phyloP scores from a whole-genome alignment of 64 coral and sea anemone genomes.

The Porites australiensis region DNA sequence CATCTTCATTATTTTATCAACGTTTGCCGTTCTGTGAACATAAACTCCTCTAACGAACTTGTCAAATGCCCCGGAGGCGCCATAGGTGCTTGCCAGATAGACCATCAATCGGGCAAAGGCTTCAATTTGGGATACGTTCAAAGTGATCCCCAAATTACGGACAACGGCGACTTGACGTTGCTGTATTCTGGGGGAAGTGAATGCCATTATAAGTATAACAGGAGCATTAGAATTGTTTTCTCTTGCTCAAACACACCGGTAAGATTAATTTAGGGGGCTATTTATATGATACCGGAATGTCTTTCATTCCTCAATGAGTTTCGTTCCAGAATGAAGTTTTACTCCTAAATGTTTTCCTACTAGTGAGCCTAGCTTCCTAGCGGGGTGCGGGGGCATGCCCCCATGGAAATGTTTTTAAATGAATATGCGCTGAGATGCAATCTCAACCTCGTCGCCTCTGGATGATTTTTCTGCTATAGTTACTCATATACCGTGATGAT shows the following conservation, averaged over 20 bases:
- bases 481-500: too few species aligned
- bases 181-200: slow-evolving; percentile 79
- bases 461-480: too few species aligned
- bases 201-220: slow-evolving; percentile 81
- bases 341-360: too few species aligned
- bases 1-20: slow-evolving; percentile 98
- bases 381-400: too few species aligned
- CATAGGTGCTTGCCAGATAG: slow-evolving; percentile 87
- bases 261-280: background rate
- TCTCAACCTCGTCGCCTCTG: too few species aligned
- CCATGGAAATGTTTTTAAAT: too few species aligned
- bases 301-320: background rate
- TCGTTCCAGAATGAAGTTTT: too few species aligned
- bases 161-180: slow-evolving; percentile 41
- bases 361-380: too few species aligned
- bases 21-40: slow-evolving; percentile 75
- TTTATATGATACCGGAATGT: background rate
- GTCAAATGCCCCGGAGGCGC: slow-evolving; percentile 70
- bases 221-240: slow-evolving; percentile 89
- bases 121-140: slow-evolving; percentile 85
- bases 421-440: too few species aligned
- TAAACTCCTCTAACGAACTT: background rate
- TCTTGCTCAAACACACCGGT: slow-evolving; percentile 81
- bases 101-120: slow-evolving; percentile 46
- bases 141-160: slow-evolving; percentile 70